These are phyloP conservation scores for Zelostemma sp. DNA, from an alignment of 1,140 invertebrate genomes.

Conservation along the genomic window DNA sequence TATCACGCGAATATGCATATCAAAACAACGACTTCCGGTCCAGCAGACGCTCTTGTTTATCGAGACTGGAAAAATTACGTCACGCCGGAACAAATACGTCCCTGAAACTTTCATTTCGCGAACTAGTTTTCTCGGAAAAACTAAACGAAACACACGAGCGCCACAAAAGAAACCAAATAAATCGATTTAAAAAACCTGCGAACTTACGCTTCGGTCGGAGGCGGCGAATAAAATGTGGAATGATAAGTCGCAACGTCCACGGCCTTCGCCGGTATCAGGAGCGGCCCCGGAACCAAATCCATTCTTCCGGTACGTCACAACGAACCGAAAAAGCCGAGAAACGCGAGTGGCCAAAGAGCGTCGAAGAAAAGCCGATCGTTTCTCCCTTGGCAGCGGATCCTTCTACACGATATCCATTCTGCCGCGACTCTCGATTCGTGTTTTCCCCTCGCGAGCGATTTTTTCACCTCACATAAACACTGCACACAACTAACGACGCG, in stretches of 20 bases:
- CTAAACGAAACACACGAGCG: too few relatives aligned
- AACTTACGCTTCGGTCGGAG: slow-evolving; percentile 69
- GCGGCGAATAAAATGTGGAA: slow-evolving; percentile 67
- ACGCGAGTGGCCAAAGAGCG: slow-evolving; percentile 4
- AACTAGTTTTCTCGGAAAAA: too few relatives aligned
- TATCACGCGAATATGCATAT: too few relatives aligned
- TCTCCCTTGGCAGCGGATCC: background rate
- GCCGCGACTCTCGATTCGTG: background rate
- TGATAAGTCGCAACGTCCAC: slow-evolving; percentile 62
- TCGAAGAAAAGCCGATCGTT: slow-evolving; percentile 2
- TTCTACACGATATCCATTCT: slow-evolving; percentile 47
- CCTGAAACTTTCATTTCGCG: too few relatives aligned
- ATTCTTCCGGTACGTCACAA: slow-evolving; percentile 50
- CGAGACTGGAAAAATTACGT: slow-evolving; percentile 16
- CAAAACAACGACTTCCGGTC: slow-evolving; percentile 50
- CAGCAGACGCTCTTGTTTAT: slow-evolving; percentile 21
- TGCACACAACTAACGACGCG: slow-evolving; percentile 30
- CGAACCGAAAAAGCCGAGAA: background rate
- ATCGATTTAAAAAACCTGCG: too few relatives aligned
- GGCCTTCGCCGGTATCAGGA: slow-evolving; percentile 56
- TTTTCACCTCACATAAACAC: slow-evolving; percentile 31
- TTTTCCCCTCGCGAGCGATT: background rate
- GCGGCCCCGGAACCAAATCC: slow-evolving; percentile 55
- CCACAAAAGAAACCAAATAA: background rate
- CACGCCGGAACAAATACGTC: background rate